phyloP scores from a whole-genome alignment of 2,113 vertebrate genomes.

The Thamnaconus septentrionalis region DNA sequence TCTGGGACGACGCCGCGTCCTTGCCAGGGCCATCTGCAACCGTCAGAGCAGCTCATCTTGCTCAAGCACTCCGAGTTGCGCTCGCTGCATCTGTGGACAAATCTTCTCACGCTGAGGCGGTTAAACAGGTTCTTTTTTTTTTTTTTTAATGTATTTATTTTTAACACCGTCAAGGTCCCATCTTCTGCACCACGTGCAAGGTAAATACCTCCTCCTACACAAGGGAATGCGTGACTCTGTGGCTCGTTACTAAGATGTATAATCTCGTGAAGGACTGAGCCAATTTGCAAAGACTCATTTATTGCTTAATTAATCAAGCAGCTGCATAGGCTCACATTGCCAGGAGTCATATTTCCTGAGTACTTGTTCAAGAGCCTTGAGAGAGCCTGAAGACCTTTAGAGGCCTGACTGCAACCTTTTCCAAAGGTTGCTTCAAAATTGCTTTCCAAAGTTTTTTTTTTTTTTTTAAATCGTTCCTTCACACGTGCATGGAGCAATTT shows the following conservation, averaged over 20 bases:
- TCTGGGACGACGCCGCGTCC: conserved; percentile 43
- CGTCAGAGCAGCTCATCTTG: conserved; percentile 40
- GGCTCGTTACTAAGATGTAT: conserved; percentile 1
- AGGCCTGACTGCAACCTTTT: not conserved
- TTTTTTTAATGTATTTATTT: no score
- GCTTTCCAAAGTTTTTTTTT: no score
- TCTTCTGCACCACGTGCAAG: conserved; percentile 1
- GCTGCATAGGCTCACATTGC: conserved; percentile 5
- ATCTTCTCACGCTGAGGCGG: conserved; percentile 29
- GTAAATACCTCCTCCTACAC: not conserved
- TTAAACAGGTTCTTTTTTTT: no score
- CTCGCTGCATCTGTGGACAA: conserved; percentile 44
- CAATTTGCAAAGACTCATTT: not conserved
- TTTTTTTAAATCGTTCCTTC: no score
- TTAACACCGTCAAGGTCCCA: conserved; percentile 10
- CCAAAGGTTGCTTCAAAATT: not conserved
- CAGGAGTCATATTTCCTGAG: conserved; percentile 1
- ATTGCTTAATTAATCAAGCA: conserved; percentile 17
- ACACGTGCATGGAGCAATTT: no score
- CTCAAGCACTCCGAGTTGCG: conserved; percentile 15
- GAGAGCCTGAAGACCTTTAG: not conserved
- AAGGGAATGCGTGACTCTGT: not conserved
- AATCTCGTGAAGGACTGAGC: not conserved
- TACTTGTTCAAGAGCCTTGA: conserved; percentile 8
- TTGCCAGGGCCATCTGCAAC: conserved; percentile 60